Conservation (phyloP, 1,140 invertebrate genomes). For the Dendroctonus ponderosae region DNA sequence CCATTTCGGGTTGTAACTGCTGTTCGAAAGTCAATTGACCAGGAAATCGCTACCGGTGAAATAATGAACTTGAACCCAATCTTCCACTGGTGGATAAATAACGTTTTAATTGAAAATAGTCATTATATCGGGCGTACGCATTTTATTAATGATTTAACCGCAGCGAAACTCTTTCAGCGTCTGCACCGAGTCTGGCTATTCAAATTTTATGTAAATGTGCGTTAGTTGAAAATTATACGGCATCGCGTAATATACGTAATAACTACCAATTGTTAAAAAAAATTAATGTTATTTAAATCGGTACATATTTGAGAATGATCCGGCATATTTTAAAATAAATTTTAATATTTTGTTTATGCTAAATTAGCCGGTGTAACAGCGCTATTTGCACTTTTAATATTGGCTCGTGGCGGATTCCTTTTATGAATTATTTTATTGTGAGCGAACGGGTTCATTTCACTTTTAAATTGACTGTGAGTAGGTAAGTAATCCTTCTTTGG, state of each 20-base stretch:
- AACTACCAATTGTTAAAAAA: slow-evolving; percentile 35
- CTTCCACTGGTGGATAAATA: slow-evolving; percentile 5
- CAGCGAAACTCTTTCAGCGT: slow-evolving; percentile 19
- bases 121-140: slow-evolving; percentile 8
- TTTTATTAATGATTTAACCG: slow-evolving; percentile 25
- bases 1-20: no score
- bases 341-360: slow-evolving; percentile 37
- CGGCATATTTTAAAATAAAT: slow-evolving; percentile 37
- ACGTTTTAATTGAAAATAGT: slow-evolving; percentile 16
- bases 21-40: no score
- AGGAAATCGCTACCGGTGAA: no score
- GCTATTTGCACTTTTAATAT: slow-evolving; percentile 28
- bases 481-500: no score
- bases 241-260: slow-evolving; percentile 29
- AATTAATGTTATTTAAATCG: slow-evolving; percentile 36
- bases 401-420: slow-evolving; percentile 27
- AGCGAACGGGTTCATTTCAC: slow-evolving; percentile 7
- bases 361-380: slow-evolving; percentile 31
- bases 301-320: slow-evolving; percentile 32
- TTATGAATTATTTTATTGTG: slow-evolving; percentile 10
- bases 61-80: slow-evolving; percentile 5
- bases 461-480: slow-evolving; percentile 13
- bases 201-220: slow-evolving; percentile 32
- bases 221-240: slow-evolving; percentile 27
- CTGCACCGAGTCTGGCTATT: slow-evolving; percentile 30